These are phyloP conservation scores for Ophioninae sp. DNA, from an alignment of 2,888 invertebrate species.

Conservation along the genomic window DNA sequence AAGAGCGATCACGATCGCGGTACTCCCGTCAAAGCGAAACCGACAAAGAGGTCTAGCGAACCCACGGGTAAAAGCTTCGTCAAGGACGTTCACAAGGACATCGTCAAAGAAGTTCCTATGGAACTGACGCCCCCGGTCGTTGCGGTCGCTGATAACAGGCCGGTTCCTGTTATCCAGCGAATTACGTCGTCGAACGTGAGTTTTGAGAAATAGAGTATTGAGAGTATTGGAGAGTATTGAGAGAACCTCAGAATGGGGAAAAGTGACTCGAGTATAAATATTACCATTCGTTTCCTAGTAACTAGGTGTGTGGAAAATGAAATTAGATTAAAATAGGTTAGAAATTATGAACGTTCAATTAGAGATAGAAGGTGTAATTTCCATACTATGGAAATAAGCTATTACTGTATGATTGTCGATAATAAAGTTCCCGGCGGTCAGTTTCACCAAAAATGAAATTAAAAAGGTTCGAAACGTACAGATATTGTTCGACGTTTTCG, in stretches of 20 bases:
- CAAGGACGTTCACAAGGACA: not conserved
- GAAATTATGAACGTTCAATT: too few relatives aligned
- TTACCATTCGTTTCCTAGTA: too few relatives aligned
- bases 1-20: not conserved
- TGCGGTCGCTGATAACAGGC: not conserved
- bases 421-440: not conserved
- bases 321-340: too few relatives aligned
- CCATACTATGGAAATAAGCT: too few relatives aligned
- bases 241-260: too few relatives aligned
- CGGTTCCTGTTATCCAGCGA: not conserved
- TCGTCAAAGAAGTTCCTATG: not conserved
- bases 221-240: too few relatives aligned
- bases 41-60: not conserved
- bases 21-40: not conserved
- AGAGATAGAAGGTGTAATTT: too few relatives aligned
- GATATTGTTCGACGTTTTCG: too few relatives aligned
- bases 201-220: not conserved
- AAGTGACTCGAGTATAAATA: too few relatives aligned
- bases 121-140: not conserved
- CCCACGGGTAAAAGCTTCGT: not conserved
- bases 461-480: too few relatives aligned
- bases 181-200: not conserved
- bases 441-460: too few relatives aligned
- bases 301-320: too few relatives aligned
- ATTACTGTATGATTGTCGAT: not conserved